phyloP scores from a whole-genome alignment of 2,888 invertebrate genomes.

The Pseudococcus longispinus region DNA sequence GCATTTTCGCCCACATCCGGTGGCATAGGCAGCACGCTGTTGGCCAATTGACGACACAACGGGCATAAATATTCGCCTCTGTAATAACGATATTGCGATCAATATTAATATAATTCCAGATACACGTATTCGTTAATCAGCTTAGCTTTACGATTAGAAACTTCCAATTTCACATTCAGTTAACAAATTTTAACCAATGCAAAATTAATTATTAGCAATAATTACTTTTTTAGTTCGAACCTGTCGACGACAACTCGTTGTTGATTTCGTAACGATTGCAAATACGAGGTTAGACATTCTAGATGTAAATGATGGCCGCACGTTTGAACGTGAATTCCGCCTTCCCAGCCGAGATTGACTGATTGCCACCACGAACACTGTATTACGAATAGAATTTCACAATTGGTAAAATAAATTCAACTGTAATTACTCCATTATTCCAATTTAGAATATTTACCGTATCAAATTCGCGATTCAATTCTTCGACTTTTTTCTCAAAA shows the following conservation, averaged over 20 bases:
- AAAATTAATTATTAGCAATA: conserved; percentile 16
- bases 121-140: not conserved
- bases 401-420: not conserved
- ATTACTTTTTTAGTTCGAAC: conserved; percentile 62
- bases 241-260: conserved; percentile 77
- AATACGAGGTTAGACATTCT: conserved; percentile 90
- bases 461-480: conserved; percentile 79
- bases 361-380: conserved; percentile 60
- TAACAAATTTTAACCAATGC: not conserved
- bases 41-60: conserved; percentile 89
- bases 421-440: not conserved
- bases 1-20: conserved; percentile 62
- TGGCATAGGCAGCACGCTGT: conserved; percentile 85
- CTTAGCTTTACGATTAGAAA: not conserved
- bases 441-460: conserved; percentile 65
- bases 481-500: conserved; percentile 78
- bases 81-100: not conserved
- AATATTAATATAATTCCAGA: not conserved
- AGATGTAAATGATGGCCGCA: conserved; percentile 98
- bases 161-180: conserved; percentile 12
- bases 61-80: conserved; percentile 62
- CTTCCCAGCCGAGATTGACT: conserved; percentile 65
- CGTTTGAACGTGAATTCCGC: conserved; percentile 91
- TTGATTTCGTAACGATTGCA: conserved; percentile 81
- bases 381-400: not conserved